Base-by-base conservation (phyloP, 1,140 invertebrate species). In the Berghia stephanieae region DNA sequence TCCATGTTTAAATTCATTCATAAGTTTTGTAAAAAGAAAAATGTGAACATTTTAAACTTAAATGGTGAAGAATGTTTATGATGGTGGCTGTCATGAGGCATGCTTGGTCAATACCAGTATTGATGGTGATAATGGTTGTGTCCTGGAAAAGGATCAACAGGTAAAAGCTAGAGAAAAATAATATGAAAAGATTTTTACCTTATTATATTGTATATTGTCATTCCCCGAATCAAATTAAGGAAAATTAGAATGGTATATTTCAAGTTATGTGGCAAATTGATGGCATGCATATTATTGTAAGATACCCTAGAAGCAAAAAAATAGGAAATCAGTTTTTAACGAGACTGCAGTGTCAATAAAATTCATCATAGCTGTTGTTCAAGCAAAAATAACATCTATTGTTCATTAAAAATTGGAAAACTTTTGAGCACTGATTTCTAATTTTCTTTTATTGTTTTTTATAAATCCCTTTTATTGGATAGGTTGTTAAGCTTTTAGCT, bases 401-500 rank as follows among this genome's bases (percentile, higher is more conserved):
- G 36, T 69, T 69, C 16, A 16, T 69, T 10, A 16, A 16, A 6
- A 16, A 68, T 13, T 10, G 5, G 16, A 36, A 40, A 13, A 10
- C 66, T 36, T 40, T 68, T 10, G 27, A 63, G 27, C 5, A 68
- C 34, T 38, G 16, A 13, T 31, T 27, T 10, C 16, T 31, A 16
- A 27, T 63, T 21, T 27, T 8, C 16, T 31, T 27, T 16, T 38
- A n/a, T n/a, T 36, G 27, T 13, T 31, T 68, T 36, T 8, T 36
- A 13, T 68, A 13, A 6, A 36, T 40, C 40, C 27, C 36, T 36
- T 13, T 68, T 44, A 5, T 13, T 44, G 13, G 27, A 2, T 72
- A 96, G 93, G 94, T 98, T 10, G 95, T 98, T 93, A 96, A 98
- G 88, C 90, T 98, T n/a, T 88, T 98, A 31, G 93, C 96, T 71